Evolutionary conservation across 2,797 vertebrate species (phyloP).

Genomic region (Gallinago nigripennis): DNA sequence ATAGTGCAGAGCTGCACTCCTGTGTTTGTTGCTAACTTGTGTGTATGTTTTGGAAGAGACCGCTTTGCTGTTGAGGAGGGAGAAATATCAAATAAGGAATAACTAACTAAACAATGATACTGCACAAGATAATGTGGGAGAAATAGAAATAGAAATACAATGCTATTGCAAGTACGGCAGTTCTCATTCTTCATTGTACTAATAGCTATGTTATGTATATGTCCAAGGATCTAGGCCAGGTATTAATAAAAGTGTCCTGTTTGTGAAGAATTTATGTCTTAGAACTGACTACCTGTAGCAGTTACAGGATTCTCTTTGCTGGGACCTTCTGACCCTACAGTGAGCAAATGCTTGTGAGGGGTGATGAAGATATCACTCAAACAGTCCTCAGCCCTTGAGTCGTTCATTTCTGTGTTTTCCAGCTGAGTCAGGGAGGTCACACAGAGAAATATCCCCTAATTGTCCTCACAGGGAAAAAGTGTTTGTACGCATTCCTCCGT

Average conservation of each 20-base stretch:
- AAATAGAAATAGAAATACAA: neutral
- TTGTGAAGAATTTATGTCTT: neutral
- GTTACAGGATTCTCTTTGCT: neutral
- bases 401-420: neutral
- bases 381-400: neutral
- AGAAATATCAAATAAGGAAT: neutral
- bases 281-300: neutral
- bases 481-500: neutral
- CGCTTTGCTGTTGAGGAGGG: neutral
- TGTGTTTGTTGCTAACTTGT: neutral
- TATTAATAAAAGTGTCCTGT: neutral
- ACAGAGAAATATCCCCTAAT: neutral
- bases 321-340: neutral
- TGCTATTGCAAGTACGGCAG: neutral
- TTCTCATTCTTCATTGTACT: neutral
- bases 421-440: neutral
- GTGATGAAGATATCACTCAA: neutral
- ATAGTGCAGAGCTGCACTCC: neutral
- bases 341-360: neutral
- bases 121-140: neutral
- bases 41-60: neutral
- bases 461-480: neutral
- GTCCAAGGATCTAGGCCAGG: neutral
- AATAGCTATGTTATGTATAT: rapidly evolving
- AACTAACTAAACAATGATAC: neutral